A percentile compares a stretch with the other conserved stretches of the same genome.
Evolutionary conservation across 2,888 invertebrate species (phyloP).

Genomic region (Charanyca ferruginea): DNA sequence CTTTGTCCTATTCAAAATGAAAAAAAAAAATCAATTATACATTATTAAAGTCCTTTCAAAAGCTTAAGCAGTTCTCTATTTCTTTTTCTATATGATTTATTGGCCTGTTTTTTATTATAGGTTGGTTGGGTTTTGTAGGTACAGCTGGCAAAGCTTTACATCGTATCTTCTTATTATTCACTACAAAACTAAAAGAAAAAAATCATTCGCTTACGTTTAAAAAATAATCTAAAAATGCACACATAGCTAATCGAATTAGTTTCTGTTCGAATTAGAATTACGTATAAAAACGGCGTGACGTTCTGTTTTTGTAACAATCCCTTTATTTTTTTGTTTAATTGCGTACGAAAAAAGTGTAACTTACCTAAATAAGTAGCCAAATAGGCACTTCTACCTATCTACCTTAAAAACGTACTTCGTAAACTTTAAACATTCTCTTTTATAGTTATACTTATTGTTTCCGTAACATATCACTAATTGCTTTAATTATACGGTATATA

Average conservation of each 20-base stretch:
- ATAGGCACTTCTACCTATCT: too few species aligned
- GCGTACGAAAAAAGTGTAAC: neutral
- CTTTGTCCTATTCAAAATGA: too few species aligned
- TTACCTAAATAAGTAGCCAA: neutral
- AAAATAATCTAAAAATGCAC: neutral
- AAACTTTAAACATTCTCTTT: too few species aligned
- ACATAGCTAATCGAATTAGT: conserved; percentile 11
- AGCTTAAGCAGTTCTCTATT: too few species aligned
- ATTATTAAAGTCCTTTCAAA: too few species aligned
- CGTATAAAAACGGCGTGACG: conserved; percentile 2
- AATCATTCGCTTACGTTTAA: neutral
- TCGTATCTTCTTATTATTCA: too few species aligned
- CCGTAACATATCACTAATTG: too few species aligned
- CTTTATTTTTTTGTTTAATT: conserved; percentile 3
- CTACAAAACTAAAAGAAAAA: neutral
- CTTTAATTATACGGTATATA: conserved; percentile 2
- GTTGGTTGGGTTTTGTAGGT: too few species aligned
- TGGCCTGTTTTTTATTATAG: too few species aligned
- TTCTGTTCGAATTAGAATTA: conserved; percentile 1
- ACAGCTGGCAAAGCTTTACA: too few species aligned
- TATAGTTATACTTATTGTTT: neutral
- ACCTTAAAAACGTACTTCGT: neutral
- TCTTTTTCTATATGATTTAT: too few species aligned
- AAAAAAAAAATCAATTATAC: too few species aligned
- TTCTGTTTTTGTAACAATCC: conserved; percentile 3